These are phyloP conservation scores for Melangyna quadrimaculata DNA, from an alignment of 2,888 invertebrate species.

Conservation along the genomic window DNA sequence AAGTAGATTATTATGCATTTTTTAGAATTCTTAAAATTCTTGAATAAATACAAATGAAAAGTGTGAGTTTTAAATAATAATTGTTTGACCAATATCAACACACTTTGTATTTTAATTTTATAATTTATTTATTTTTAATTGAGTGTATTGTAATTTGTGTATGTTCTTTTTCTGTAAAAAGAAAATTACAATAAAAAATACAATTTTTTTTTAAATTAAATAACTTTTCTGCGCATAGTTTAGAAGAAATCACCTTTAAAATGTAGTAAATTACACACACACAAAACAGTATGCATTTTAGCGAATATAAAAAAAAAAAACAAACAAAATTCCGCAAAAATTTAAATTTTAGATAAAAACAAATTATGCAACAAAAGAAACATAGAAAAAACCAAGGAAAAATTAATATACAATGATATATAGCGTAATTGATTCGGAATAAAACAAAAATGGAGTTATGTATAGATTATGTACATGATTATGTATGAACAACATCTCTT, in stretches of 20 bases:
- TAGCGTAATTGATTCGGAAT: slow-evolving; percentile 69
- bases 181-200: background rate
- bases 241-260: slow-evolving; percentile 21
- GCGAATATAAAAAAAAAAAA: background rate
- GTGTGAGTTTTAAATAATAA: slow-evolving; percentile 30
- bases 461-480: slow-evolving; percentile 68
- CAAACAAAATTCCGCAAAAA: slow-evolving; percentile 27
- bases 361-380: slow-evolving; percentile 11
- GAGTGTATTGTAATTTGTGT: slow-evolving; percentile 41
- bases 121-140: slow-evolving; percentile 54
- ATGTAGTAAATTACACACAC: slow-evolving; percentile 38
- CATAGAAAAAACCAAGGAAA: slow-evolving; percentile 12
- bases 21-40: slow-evolving; percentile 32
- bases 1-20: slow-evolving; percentile 56
- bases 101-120: slow-evolving; percentile 52
- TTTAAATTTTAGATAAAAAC: slow-evolving; percentile 45
- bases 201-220: too few relatives aligned
- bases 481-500: slow-evolving; percentile 51
- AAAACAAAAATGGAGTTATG: slow-evolving; percentile 30
- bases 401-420: slow-evolving; percentile 60
- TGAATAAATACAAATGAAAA: slow-evolving; percentile 10
- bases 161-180: slow-evolving; percentile 22
- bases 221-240: slow-evolving; percentile 40
- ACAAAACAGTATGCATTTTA: slow-evolving; percentile 40
- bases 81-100: slow-evolving; percentile 27